A percentile compares a stretch with the other conserved stretches of the same genome.
Evolutionary conservation across 2,113 vertebrate species (phyloP).

Genomic region (Melanocharis versteri): DNA sequence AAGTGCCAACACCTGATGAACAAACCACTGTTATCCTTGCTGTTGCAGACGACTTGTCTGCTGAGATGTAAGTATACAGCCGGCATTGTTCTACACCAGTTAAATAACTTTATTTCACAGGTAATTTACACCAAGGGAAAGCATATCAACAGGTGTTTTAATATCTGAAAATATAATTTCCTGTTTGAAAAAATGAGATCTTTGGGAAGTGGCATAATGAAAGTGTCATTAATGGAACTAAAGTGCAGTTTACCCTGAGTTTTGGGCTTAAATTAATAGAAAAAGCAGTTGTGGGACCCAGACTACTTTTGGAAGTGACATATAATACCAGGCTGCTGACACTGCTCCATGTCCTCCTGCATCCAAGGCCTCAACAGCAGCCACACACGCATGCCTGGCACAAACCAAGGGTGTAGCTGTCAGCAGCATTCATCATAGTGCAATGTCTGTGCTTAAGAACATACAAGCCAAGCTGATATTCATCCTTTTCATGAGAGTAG

Average conservation of each 20-base stretch:
- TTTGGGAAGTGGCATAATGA: not conserved
- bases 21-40: not conserved
- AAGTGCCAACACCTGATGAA: not conserved
- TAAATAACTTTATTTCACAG: constrained; percentile 22
- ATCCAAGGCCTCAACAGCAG: not conserved
- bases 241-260: not conserved
- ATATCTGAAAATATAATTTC: not conserved
- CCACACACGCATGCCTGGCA: not conserved
- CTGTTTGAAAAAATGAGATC: not conserved
- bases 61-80: not conserved
- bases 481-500: fast-evolving
- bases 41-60: not conserved
- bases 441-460: not conserved
- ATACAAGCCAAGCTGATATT: not conserved
- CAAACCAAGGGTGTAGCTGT: not conserved
- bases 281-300: not conserved
- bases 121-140: not conserved
- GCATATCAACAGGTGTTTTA: not conserved
- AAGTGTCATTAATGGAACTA: not conserved
- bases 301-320: not conserved
- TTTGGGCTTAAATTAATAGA: not conserved
- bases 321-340: not conserved
- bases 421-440: fast-evolving
- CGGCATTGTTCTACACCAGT: not conserved
- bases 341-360: not conserved